Base-by-base conservation (phyloP, 2,797 vertebrate species). In the Periophthalmus magnuspinnatus region DNA sequence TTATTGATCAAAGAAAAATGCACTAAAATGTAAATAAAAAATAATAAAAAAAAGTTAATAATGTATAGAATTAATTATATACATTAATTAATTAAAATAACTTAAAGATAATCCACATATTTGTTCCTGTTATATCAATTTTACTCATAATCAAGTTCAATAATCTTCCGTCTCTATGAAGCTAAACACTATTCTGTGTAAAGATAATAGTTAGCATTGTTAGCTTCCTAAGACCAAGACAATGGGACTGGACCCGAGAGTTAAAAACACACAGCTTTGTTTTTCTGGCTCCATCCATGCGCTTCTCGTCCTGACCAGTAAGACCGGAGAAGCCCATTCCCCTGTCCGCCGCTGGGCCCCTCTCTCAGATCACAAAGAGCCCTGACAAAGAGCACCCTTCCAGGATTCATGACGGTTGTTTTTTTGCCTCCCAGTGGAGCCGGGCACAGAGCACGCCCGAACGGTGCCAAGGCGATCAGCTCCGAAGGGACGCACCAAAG, bases 261-360 rank as follows among this genome's bases (percentile, higher is more conserved):
- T 71, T 47, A 84, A 83, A 45, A 86, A 76, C 47, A 70, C 71
- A 75, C 21, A 58, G 75, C 62, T 79, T 82, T 85, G 79, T 84
- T 36, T 70, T 74, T 84, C 80, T 82, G 75, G 41, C 56, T 67
- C 57, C 32, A 61, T 79, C 78, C 76, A 81, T 74, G 62, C 71
- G 75, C 45, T 86, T 89, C 80, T 76, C 77, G 82, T 78, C 60
- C 72, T 63, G 73, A 85, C 81, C 72, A 84, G 84, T 79, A 84
- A 88, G 81, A 87, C 82, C 88, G 81, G 73, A 84, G 70, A 74
- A 68, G 65, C 80, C 60, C 2, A 33, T 78, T 80, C 78, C 71
- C 83, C 67, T 3, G 72, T 73, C 74, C 62, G 10, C 81, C 33
- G 75, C 74, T 83, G 71, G 86, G 66, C 65, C 74, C 65, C 28